phyloP scores from a whole-genome alignment of 30 jellyfish, hydroid and myxozoan genomes.

The Morbakka virulenta region DNA sequence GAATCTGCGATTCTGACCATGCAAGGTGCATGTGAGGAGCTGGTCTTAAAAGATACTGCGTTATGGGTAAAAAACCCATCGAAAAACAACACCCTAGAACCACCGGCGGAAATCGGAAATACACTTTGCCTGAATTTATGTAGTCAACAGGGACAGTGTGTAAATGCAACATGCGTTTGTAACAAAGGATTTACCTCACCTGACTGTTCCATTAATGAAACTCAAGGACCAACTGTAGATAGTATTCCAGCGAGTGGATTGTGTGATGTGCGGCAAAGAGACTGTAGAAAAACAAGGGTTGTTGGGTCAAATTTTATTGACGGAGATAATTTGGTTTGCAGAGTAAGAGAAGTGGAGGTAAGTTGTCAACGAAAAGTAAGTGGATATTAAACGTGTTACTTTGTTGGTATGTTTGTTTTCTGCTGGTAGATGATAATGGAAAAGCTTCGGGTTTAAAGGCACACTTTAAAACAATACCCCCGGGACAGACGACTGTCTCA shows the following conservation, averaged over 20 bases:
- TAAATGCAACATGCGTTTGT: constrained; percentile 83
- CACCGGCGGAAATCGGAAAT: constrained; percentile 74
- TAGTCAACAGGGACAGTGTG: constrained; percentile 77
- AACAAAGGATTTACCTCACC: constrained; percentile 59
- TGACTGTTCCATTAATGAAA: constrained; percentile 71
- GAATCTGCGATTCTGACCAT: constrained; percentile 54
- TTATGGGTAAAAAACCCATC: constrained; percentile 57
- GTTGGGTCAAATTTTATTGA: constrained; percentile 75
- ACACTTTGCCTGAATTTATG: constrained; percentile 79
- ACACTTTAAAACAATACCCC: no score
- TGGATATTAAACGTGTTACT: no score
- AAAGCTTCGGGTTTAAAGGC: no score
- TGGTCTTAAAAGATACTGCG: constrained; percentile 44
- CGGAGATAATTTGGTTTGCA: constrained; percentile 43
- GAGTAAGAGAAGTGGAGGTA: constrained; percentile 57
- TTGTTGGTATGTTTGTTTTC: no score
- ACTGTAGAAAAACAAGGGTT: constrained; percentile 66
- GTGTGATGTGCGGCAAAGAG: constrained; percentile 77
- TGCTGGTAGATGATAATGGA: no score
- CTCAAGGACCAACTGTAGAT: constrained; percentile 46
- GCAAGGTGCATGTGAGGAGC: constrained; percentile 63
- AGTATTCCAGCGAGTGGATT: constrained; percentile 43
- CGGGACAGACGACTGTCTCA: no score
- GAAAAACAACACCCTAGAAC: constrained; percentile 57
- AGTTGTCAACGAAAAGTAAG: no score